Conservation (phyloP, 35 echinoderm and acorn worm genomes). For the Holothuria glaberrima region DNA sequence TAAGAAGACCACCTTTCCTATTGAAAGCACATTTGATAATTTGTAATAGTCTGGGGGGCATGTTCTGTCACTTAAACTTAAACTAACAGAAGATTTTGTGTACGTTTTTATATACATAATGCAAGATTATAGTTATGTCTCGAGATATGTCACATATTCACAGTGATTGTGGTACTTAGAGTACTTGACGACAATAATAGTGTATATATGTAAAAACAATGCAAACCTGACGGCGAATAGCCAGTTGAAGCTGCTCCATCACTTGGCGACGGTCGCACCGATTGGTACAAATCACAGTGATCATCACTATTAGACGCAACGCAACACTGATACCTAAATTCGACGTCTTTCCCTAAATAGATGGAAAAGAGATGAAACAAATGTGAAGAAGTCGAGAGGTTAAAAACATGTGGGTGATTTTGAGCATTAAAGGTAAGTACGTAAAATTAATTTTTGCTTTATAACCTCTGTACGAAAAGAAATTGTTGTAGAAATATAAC, state of each 20-base stretch:
- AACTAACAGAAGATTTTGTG: too few relatives aligned
- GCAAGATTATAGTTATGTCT: too few relatives aligned
- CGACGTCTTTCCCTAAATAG: neutral
- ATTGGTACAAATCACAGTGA: slow-evolving; percentile 23
- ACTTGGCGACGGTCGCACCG: slow-evolving; percentile 5
- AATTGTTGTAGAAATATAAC: too few relatives aligned
- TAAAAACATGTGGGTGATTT: too few relatives aligned
- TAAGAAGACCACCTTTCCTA: too few relatives aligned
- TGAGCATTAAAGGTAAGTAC: too few relatives aligned
- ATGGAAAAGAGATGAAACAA: neutral
- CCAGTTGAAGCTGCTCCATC: neutral
- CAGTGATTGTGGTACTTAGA: neutral
- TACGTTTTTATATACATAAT: too few relatives aligned
- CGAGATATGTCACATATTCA: neutral
- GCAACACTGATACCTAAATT: slow-evolving; percentile 20
- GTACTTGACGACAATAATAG: too few relatives aligned
- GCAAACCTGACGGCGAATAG: neutral
- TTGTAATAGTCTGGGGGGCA: neutral
- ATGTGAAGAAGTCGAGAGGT: too few relatives aligned
- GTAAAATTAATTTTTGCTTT: too few relatives aligned
- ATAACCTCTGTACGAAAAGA: too few relatives aligned
- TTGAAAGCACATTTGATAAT: neutral
- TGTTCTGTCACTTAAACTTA: neutral
- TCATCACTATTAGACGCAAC: slow-evolving; percentile 29
- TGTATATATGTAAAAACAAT: neutral